Evolutionary conservation across 2,888 invertebrate genomes (phyloP).

Genomic region (Chromoteleia sp.): DNA sequence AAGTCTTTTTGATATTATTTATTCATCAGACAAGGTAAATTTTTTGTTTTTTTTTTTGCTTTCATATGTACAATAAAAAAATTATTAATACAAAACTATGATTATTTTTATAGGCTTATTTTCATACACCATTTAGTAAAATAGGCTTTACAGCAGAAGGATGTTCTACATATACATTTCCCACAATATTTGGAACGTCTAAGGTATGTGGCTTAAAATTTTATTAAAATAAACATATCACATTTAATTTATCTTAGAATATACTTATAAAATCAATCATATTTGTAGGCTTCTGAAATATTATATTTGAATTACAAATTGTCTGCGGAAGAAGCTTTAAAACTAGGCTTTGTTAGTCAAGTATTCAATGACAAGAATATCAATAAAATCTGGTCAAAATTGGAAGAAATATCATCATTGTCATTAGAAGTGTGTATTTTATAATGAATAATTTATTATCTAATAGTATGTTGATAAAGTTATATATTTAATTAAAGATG

Average conservation of each 20-base stretch:
- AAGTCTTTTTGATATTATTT: constrained; percentile 94
- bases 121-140: constrained; percentile 94
- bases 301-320: constrained; percentile 91
- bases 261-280: background rate
- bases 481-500: constrained; percentile 71
- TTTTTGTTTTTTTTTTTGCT: constrained; percentile 15
- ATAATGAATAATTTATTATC: constrained; percentile 18
- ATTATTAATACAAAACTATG: constrained; percentile 73
- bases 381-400: constrained; percentile 81
- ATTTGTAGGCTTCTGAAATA: constrained; percentile 86
- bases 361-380: constrained; percentile 89
- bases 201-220: constrained; percentile 86
- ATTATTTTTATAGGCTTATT: constrained; percentile 89
- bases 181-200: constrained; percentile 92
- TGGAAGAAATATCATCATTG: constrained; percentile 72
- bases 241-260: no score
- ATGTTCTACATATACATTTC: constrained; percentile 94
- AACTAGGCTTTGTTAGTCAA: constrained; percentile 91
- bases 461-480: constrained; percentile 16
- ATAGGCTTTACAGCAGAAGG: constrained; percentile 95
- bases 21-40: constrained; percentile 92
- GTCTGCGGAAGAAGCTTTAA: constrained; percentile 91
- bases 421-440: constrained; percentile 74
- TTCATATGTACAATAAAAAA: no score
- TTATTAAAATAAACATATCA: background rate